Base-by-base conservation (phyloP, 1,140 invertebrate species). In the Manduca sexta region DNA sequence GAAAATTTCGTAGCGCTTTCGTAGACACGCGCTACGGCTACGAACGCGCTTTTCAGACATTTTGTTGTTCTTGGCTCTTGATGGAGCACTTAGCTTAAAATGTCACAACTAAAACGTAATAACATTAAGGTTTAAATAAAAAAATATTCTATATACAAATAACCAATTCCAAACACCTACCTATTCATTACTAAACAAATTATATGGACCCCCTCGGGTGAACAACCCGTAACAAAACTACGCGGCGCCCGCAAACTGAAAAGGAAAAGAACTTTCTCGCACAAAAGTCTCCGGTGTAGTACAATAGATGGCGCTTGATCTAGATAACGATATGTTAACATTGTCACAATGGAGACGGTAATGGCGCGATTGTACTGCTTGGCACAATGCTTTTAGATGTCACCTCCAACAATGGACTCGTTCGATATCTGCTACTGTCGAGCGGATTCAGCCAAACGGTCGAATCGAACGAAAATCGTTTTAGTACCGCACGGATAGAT, bases 281-380 rank as follows among this genome's bases (percentile, higher is more conserved):
- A 76, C 71, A 80, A 81, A 79, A 80, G 73, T 83, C 69, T 67
- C 56, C 52, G 55, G 39, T 42, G 56, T 51, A 64, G 77, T 69
- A 84, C 80, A 82, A 82, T 80, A 84, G 80, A 84, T 84, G 80
- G 78, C 78, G 80, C 73, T 83, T 79, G 80, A 84, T 84, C 73
- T 66, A 73, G 80, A 84, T 84, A 84, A 80, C 76, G 78, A 84
- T 82, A 82, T 82, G 80, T 82, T 80, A 84, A 82, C 80, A 82
- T 78, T 80, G 80, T 80, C 73, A 84, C 80, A 84, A 84, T 77
- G 68, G 77, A 68, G 69, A 50, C 75, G 74, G 80, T 84, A 84
- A 84, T 84, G 76, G 77, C 60, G 75, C 75, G 76, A 79, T 81
- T 83, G 75, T 82, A 72, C 76, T 75, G 67, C 59, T 74, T 73